Evolutionary conservation across 1,140 invertebrate genomes (phyloP), one percentile per base, ranked within the genome.

Genomic region (Lordiphosa collinella): DNA sequence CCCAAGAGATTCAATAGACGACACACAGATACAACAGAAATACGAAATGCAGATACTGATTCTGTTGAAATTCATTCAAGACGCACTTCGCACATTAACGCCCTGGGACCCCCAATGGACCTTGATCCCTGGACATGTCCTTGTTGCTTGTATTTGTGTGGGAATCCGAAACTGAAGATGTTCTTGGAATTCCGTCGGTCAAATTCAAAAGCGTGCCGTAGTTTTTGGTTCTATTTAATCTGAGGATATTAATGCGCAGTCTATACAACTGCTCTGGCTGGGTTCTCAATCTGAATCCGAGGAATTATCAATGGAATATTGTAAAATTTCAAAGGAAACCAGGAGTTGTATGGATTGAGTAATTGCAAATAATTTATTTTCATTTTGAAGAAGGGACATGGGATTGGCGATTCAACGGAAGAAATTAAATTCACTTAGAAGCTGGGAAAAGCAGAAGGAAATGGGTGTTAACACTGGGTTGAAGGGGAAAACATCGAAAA

Each of bases 61-160:
- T 80, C 76, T 71, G 41, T 48, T 70, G 78, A 82, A 82, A 76
- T 66, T 59, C 78, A 82, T 82, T 82, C 78, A 82, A 48, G 61
- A 84, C 78, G 72, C 78, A 76, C 78, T 84, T 82, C 78, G 76
- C 76, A 82, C 78, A 82, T 82, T 84, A 82, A 82, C 76, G 78
- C 76, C 69, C 73, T 68, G 62, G 22, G 34, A 12, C 18, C 32
- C 32, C 46, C 31, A 25, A 37, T 37, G 41, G 14, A 41, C 32
- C 36, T 67, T 29, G 52, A 53, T 25, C 47, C 53, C 36, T 53
- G 63, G 68, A 68, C 74, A 79, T 67, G 67, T 48, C 47, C 36
- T 41, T 49, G 46, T 43, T 34, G 29, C 8, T 32, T 49, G 31
- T 47, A n/a, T 52, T 38, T 72, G 43, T 63, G 63, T 79, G 64